Evolutionary conservation across 2,797 vertebrate genomes (phyloP).

Genomic region (Aulostomus chinensis): DNA sequence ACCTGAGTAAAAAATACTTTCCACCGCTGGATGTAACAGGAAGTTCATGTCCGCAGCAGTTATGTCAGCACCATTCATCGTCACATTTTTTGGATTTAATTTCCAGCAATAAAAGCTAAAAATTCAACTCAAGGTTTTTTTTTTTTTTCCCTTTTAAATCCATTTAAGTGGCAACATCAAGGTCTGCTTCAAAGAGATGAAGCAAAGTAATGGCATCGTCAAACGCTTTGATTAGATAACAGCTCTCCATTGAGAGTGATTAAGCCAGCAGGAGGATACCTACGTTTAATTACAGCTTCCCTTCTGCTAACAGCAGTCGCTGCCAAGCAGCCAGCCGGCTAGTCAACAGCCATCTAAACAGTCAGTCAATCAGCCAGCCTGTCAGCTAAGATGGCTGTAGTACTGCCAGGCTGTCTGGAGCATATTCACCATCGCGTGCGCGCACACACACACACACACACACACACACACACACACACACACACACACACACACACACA

Average conservation of each 20-base stretch:
- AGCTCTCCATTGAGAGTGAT: conserved; percentile 40
- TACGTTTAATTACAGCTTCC: conserved; percentile 65
- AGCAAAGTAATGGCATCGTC: conserved; percentile 37
- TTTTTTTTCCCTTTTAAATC: conserved; percentile 17
- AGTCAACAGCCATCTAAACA: conserved; percentile 56
- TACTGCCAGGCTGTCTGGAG: conserved; percentile 33
- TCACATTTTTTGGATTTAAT: too few species aligned
- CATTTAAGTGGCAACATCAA: conserved; percentile 9
- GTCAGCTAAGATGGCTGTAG: conserved; percentile 56
- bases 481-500: too few species aligned
- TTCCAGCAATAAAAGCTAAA: background rate
- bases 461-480: too few species aligned
- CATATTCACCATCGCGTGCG: conserved; percentile 15
- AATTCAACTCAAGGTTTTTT: conserved; percentile 5
- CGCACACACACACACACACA: too few species aligned
- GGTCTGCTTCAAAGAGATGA: conserved; percentile 14
- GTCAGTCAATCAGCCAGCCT: conserved; percentile 58
- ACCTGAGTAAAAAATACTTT: too few species aligned
- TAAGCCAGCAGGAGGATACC: conserved; percentile 51
- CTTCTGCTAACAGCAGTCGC: conserved; percentile 54
- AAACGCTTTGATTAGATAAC: conserved; percentile 44
- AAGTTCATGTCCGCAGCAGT: conserved; percentile 9
- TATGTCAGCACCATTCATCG: background rate
- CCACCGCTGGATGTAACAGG: conserved; percentile 24
- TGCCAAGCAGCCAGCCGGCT: conserved; percentile 49